A percentile compares a stretch with the other conserved stretches of the same genome.
These are phyloP conservation scores for Carettochelys insculpta DNA, from an alignment of 2,113 vertebrate genomes.

Conservation along the genomic window DNA sequence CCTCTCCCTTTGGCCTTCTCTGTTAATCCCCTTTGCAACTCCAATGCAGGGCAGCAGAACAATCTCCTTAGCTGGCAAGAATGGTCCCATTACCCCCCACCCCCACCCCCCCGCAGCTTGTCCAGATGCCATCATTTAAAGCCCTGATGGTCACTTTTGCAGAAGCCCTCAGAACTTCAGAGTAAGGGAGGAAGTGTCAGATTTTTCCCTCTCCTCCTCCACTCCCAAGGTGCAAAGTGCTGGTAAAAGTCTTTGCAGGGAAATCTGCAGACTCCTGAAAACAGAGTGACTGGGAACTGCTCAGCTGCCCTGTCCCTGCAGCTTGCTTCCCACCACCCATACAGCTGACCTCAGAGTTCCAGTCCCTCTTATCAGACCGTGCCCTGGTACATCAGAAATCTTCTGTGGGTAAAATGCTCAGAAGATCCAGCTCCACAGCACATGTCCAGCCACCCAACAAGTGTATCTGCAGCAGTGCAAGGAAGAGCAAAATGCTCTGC, in stretches of 20 bases:
- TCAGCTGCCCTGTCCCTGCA: neutral
- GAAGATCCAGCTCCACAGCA: neutral
- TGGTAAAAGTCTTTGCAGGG: neutral
- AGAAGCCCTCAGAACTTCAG: rapidly evolving
- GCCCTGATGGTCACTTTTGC: neutral
- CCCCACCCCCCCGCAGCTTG: neutral
- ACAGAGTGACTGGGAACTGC: neutral
- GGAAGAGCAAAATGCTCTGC: neutral
- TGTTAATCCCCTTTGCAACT: neutral
- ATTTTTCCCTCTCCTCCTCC: rapidly evolving
- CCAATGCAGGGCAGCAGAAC: rapidly evolving
- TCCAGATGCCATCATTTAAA: rapidly evolving
- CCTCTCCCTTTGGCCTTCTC: neutral
- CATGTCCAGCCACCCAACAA: neutral
- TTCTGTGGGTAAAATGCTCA: neutral
- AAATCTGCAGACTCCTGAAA: neutral
- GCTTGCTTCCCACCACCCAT: neutral
- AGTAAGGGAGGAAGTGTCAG: neutral
- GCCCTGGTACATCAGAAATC: neutral
- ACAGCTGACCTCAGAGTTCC: neutral
- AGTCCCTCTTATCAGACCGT: neutral
- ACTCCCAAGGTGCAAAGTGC: neutral
- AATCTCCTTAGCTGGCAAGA: neutral
- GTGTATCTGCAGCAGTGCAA: neutral
- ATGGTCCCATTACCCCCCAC: neutral